Base-by-base conservation (phyloP, 64 coral and sea anemone genomes). In the Cladopsammia gracilis region DNA sequence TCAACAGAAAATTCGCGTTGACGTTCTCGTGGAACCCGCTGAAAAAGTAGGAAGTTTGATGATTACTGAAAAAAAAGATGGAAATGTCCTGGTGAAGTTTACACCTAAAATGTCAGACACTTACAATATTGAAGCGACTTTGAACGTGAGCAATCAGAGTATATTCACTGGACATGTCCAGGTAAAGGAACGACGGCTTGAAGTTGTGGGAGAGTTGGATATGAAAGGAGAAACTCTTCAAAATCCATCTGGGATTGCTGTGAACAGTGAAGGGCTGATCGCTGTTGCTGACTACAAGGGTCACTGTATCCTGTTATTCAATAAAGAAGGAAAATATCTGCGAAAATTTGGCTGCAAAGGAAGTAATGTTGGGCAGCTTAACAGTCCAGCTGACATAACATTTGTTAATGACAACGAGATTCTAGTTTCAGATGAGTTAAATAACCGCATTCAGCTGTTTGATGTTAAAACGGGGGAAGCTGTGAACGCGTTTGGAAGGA, bases 361-460 rank as follows among this genome's bases (percentile, higher is more conserved):
- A 45, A 44, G 58, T 42, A 44, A 49, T 44, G 11, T 12, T 10
- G 20, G 57, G 14, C 57, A 64, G 60, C 25, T 89, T 23, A 20
- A 5, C 26, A 25, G 13, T 51, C 87, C 87, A 16, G 13, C 25
- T 4, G 73, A 57, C 19, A 20, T 89, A 64, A 60, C 50, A 48
- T 89, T 77, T 62, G 25, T 89, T 25, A 60, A 89, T 67, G 87
- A 89, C 23, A n/a, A 57, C 16, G 73, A 77, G 23, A 26, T 89
- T 13, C 54, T 78, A 13, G 60, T 78, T 51, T 72, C 73, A n/a
- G 87, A 89, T 22, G 20, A 58, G 48, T 48, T 10, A 3, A 89
- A 89, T 51, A 11, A 78, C 54, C 47, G 57, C 26, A 78, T 89
- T 23, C 69, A 54, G 8, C 58, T 62, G 73, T n/a, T 89, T 19